Conservation (phyloP, 1,140 invertebrate species). For the Agrypnia vestita region DNA sequence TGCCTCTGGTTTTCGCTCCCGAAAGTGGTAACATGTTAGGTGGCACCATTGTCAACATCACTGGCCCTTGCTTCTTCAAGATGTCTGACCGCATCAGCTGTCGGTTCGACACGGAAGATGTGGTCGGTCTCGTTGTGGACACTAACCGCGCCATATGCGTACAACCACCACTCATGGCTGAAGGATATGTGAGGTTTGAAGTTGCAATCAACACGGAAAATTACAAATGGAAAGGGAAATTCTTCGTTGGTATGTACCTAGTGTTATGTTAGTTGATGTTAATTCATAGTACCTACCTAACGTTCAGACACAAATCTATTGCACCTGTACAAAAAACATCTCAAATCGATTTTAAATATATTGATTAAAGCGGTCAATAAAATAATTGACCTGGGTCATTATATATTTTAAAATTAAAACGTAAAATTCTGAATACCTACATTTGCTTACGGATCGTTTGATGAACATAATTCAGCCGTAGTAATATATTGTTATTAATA, state of each 20-base stretch:
- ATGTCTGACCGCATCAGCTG: constrained; percentile 84
- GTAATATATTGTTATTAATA: no score
- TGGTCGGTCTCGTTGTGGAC: constrained; percentile 83
- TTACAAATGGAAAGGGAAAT: constrained; percentile 93
- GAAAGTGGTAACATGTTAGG: constrained; percentile 97
- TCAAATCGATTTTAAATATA: no score
- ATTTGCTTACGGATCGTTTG: no score
- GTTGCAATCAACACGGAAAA: constrained; percentile 88
- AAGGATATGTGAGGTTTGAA: constrained; percentile 92
- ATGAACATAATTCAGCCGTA: no score
- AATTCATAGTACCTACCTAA: no score
- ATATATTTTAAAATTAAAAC: no score
- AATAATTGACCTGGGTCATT: no score
- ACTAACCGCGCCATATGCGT: constrained; percentile 90
- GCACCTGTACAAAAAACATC: no score
- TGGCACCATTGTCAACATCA: constrained; percentile 95
- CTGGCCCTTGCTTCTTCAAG: constrained; percentile 89
- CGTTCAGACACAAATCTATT: no score
- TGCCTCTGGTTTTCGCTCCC: constrained; percentile 90
- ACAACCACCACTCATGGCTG: constrained; percentile 90
- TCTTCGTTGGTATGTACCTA: constrained; percentile 86
- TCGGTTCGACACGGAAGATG: constrained; percentile 85
- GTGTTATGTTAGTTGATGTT: no score
- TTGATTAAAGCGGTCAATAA: no score
- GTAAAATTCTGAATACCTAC: no score